Evolutionary conservation across 2,797 vertebrate species (phyloP).

Genomic region (Chiloscyllium punctatum): DNA sequence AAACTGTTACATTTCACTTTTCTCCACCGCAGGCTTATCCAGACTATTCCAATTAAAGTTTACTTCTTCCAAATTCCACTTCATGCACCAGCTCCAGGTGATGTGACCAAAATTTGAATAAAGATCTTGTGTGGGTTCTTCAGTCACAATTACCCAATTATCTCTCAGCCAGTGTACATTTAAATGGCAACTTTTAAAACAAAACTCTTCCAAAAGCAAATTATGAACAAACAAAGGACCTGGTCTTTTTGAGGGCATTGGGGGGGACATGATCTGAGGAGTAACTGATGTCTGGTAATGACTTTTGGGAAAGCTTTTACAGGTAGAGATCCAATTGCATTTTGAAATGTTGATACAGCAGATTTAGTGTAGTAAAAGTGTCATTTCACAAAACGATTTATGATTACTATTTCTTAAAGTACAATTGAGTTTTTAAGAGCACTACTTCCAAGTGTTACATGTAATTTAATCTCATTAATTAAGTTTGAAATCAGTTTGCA

Average conservation of each 20-base stretch:
- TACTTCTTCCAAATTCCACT: background rate
- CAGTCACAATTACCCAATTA: background rate
- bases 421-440: background rate
- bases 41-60: background rate
- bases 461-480: background rate
- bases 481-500: background rate
- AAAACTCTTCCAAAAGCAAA: background rate
- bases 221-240: background rate
- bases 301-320: background rate
- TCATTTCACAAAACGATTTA: background rate
- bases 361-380: background rate
- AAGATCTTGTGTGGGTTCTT: background rate
- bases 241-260: too few relatives aligned
- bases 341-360: background rate
- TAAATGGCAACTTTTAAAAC: background rate
- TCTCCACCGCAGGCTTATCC: background rate
- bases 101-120: background rate
- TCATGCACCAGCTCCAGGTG: background rate
- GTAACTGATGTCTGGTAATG: background rate
- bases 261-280: background rate
- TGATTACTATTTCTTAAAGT: slow-evolving; percentile 16
- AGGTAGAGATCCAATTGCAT: background rate
- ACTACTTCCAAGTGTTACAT: background rate
- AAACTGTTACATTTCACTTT: background rate
- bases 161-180: background rate